phyloP scores from a whole-genome alignment of 2,797 vertebrate species.

The Pseudotriccus pelzelni region DNA sequence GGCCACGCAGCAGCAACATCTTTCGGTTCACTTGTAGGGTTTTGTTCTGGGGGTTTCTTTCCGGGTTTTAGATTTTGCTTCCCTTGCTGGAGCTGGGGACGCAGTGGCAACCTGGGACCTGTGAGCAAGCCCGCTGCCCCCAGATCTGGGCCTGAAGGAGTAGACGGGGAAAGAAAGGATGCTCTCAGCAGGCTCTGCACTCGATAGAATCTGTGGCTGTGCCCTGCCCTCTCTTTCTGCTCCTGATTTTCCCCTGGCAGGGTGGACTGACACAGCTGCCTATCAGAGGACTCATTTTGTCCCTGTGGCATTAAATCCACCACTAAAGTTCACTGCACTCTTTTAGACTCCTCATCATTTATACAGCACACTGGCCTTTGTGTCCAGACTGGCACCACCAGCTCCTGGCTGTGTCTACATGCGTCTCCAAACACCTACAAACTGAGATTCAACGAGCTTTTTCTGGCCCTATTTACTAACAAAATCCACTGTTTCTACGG shows the following conservation, averaged over 20 bases:
- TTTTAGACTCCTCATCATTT: neutral
- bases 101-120: neutral
- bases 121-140: neutral
- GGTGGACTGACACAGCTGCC: neutral
- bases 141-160: neutral
- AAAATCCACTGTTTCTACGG: neutral
- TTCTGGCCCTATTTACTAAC: neutral
- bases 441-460: neutral
- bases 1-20: neutral
- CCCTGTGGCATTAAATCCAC: neutral
- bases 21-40: neutral
- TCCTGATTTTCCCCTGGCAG: neutral
- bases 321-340: neutral
- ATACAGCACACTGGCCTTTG: neutral
- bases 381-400: neutral
- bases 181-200: neutral
- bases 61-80: neutral
- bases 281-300: neutral
- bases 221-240: neutral
- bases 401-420: neutral
- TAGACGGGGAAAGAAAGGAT: neutral
- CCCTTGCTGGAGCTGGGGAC: neutral
- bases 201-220: accelerated
- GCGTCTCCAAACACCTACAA: neutral
- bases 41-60: neutral